A percentile compares a stretch with the other conserved stretches of the same genome.
These are phyloP conservation scores for Littorina saxatilis DNA, from an alignment of 1,140 invertebrate genomes.

Conservation along the genomic window DNA sequence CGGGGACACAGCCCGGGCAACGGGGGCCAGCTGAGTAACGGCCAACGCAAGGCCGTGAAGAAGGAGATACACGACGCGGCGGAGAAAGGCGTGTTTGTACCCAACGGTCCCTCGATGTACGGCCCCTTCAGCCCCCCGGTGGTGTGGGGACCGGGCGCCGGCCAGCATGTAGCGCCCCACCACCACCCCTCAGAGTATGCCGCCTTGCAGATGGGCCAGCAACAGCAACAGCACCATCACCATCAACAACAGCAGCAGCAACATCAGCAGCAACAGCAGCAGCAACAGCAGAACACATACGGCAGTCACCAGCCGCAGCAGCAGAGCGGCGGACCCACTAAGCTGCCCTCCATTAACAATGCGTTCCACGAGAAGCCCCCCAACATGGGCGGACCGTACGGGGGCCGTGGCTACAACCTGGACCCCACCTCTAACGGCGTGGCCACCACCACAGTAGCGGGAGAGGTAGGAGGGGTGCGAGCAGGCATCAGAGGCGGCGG, in stretches of 20 bases:
- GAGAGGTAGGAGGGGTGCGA: background rate
- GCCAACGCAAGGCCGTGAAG: background rate
- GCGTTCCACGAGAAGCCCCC: slow-evolving; percentile 21
- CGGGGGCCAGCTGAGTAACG: background rate
- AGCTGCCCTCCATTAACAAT: slow-evolving; percentile 26
- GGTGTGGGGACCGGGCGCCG: slow-evolving; percentile 26
- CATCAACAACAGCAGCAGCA: background rate
- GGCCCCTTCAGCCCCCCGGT: slow-evolving; percentile 29
- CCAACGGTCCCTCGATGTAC: slow-evolving; percentile 24
- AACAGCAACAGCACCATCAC: slow-evolving; percentile 23
- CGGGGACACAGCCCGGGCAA: slow-evolving; percentile 15
- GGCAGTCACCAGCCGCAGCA: background rate
- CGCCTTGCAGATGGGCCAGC: background rate
- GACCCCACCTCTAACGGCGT: background rate
- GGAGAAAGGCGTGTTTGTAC: background rate
- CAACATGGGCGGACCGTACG: background rate
- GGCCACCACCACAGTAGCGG: background rate
- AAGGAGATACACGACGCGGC: slow-evolving; percentile 5
- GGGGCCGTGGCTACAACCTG: slow-evolving; percentile 3
- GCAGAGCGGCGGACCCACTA: slow-evolving; percentile 7
- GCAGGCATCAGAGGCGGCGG: background rate
- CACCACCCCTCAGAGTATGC: background rate
- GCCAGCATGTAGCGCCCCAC: background rate
- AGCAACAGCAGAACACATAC: too few species aligned
- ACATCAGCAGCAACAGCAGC: background rate